Evolutionary conservation across 2,797 vertebrate species (phyloP), one percentile per base, ranked within the genome.

Genomic region (Novumbra hubbsi): DNA sequence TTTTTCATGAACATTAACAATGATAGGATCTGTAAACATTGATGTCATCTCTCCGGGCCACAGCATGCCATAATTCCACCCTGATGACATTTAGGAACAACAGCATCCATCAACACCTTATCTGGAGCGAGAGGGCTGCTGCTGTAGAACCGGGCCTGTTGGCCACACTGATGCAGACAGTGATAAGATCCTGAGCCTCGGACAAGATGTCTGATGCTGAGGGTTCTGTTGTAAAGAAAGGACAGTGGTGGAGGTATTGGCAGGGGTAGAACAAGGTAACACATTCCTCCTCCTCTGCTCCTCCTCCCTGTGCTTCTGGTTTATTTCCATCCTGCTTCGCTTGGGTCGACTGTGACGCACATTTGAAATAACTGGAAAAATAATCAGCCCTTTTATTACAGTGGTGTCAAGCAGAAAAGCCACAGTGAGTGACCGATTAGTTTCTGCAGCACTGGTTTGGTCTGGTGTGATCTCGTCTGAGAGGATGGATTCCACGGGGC

Each of bases 371-470:
- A 78, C 73, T 77, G 72, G 76, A 80, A 88, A 88, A 89, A 89
- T 87, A 89, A 90, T 85, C 83, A 81, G 71, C 76, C 41, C 17
- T 78, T 89, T 90, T 85, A 89, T 88, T 89, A 75, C 77, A 72
- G 74, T 66, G 73, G 82, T 85, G 79, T 88, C 78, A 86, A 83
- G 76, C 74, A 73, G 38, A 67, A 72, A 85, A 82, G 78, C 80
- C 72, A 82, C 73, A 78, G 70, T 78, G 69, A 77, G 73, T 77
- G 76, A 81, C 81, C 81, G 85, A 86, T 85, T 80, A 72, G 74
- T 82, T 84, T 80, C 74, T 62, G 68, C 19, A 27, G 62, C 15
- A 19, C 15, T 63, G 32, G 72, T 41, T 48, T 73, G 76, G 75
- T 76, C 74, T 27, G 17, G 34, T 32, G 62, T 66, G 28, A 30